Evolutionary conservation across 2,113 vertebrate species (phyloP), one percentile per base, ranked within the genome.

Genomic region (cattle (Bos taurus)): DNA sequence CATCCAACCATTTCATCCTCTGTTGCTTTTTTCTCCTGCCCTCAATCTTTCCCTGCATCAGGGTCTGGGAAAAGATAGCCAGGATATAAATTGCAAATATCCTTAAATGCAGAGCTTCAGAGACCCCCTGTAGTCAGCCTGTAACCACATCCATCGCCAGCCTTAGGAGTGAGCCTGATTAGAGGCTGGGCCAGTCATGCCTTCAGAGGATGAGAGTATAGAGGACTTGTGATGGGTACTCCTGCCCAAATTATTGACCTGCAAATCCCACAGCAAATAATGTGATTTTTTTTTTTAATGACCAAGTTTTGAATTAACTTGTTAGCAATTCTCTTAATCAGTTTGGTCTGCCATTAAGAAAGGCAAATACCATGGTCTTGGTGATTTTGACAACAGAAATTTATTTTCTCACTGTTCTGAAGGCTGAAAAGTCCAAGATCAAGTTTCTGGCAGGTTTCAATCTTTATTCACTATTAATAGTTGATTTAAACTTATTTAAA

Each of bases 121-220:
- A 16, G 28, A 16, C 36, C 28, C n/a, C 36, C 54, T 2, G 9
- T 19, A 33, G 26, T 84, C 26, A 81, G 56, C 30, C 8, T 57
- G 30, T 33, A 33, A 52, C 8, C n/a, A 88, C 15, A 14, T 13
- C 23, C 6, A 33, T 11, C 8, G 1, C 4, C 33, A 28, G 30
- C 7, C 59, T 26, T 9, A 0, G 11, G 59, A n/a, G 3, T 19
- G 7, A n/a, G 48, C 30, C 28, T 6, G 14, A 6, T 1, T 10
- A 74, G 43, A 43, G 23, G 11, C 25, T 23, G 30, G 43, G 52
- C 2, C 23, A 17, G 36, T 48, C 30, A 5, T 36, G 23, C 36
- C 50, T 48, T 56, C 93, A 46, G 36, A 21, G 10, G 11, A 82
- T 5, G 21, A 26, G 21, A 48, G 23, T 60, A n/a, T n/a, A 11